These are phyloP conservation scores for Rhegmatorhina hoffmannsi DNA, from an alignment of 2,113 vertebrate genomes.

Conservation along the genomic window DNA sequence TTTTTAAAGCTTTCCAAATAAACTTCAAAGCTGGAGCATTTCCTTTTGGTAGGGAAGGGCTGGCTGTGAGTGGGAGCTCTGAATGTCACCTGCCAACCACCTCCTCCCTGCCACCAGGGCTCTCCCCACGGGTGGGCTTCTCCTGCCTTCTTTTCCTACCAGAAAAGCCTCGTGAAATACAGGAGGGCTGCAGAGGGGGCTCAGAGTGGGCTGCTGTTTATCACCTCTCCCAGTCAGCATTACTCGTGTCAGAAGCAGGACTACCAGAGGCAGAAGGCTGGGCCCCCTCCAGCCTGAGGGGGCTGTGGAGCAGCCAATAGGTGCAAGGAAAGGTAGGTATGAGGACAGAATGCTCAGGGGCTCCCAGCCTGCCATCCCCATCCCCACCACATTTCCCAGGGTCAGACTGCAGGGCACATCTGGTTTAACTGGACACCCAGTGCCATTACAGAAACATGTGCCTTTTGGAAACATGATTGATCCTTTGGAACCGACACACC, in stretches of 20 bases:
- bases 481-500: not conserved
- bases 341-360: not conserved
- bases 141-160: not conserved
- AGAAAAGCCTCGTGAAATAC: not conserved
- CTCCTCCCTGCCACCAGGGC: not conserved
- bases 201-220: not conserved
- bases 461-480: not conserved
- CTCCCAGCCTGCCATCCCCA: not conserved
- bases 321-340: not conserved
- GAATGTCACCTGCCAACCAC: not conserved
- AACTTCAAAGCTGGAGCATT: not conserved
- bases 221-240: not conserved
- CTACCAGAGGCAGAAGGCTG: not conserved
- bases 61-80: not conserved
- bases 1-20: constrained; percentile 36
- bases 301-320: not conserved
- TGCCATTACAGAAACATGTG: not conserved
- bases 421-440: not conserved
- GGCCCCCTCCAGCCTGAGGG: not conserved
- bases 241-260: not conserved
- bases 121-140: not conserved
- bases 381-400: not conserved
- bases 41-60: constrained; percentile 1
- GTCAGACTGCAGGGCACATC: not conserved
- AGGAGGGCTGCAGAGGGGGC: not conserved